Base-by-base conservation (phyloP, 2,113 vertebrate genomes). In the Hirundichthys speculiger region DNA sequence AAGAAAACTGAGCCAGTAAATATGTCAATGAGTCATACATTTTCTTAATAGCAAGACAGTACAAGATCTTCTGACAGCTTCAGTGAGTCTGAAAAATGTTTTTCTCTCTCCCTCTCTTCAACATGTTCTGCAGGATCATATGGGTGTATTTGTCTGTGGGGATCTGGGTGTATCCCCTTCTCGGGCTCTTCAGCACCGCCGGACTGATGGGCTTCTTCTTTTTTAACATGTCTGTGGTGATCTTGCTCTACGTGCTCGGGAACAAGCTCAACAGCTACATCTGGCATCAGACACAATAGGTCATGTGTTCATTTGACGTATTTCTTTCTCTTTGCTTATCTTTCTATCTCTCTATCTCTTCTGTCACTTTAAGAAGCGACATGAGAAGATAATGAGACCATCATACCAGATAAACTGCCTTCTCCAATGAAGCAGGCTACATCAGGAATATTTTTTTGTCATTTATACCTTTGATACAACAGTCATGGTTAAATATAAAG, bases 121-220 rank as follows among this genome's bases (percentile, higher is more conserved):
- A 70, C 40, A 12, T 43, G 14, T 38, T 71, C 45, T 74, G 52
- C 77, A 92, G 91, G 92, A 88, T 93, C 43, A 22, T 91, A 27
- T 92, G 91, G 90, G 88, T 93, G 40, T 92, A 91, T 50, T 3
- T 88, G 56, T 86, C 86, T 0, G 88, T 79, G 7, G 89, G 92
- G 12, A 77, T 91, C 27, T 93, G 92, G 92, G 92, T 92, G 24
- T 92, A 92, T 64, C 91, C 92, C 47, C 67, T 93, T 22, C 88
- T 93, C 1, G 80, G 75, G 0, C 62, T 64, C 75, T 88, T 92
- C 83, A 92, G 80, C 69, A 46, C 61, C 0, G 19, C 74, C 6
- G 91, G 89, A 51, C 63, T 93, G 51, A 24, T 81, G 22, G 55
- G 54, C 52, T 88, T 93, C 74, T 92, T 92, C 81, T 59, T 88